Evolutionary conservation across 2,113 vertebrate genomes (phyloP).

Genomic region (Riparia riparia): DNA sequence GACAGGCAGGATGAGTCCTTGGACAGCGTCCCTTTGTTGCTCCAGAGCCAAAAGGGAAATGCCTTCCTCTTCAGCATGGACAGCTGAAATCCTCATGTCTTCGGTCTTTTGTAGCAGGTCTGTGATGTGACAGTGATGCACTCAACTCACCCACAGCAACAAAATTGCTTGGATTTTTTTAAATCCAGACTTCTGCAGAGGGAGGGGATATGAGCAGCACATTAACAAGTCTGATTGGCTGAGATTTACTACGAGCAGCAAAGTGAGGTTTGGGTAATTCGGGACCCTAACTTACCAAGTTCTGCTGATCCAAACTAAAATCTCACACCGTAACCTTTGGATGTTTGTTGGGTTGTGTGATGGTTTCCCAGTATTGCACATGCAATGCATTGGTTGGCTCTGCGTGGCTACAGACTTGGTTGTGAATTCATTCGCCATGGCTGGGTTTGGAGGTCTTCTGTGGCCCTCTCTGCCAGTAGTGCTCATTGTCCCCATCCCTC

Average conservation of each 20-base stretch:
- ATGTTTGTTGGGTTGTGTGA: background rate
- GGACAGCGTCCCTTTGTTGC: background rate
- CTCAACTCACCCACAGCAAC: background rate
- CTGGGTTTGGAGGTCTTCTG: background rate
- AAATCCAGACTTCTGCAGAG: background rate
- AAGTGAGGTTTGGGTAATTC: background rate
- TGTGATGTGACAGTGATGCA: background rate
- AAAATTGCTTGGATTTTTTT: background rate
- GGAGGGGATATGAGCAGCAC: background rate
- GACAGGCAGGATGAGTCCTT: background rate
- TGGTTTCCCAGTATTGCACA: background rate
- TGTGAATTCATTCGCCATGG: accelerated
- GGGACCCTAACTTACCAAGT: background rate
- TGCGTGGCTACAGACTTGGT: background rate
- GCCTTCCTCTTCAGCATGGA: background rate
- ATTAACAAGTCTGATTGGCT: background rate
- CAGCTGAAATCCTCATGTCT: background rate
- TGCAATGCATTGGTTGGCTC: accelerated
- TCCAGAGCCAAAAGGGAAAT: background rate
- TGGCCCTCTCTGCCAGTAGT: background rate
- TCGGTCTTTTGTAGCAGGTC: background rate
- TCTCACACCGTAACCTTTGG: accelerated
- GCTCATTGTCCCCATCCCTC: background rate
- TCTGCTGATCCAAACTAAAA: background rate
- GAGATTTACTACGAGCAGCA: background rate